Evolutionary conservation across 1,140 invertebrate genomes (phyloP), one percentile per base, ranked within the genome.

Genomic region (Drosophila suzukii): DNA sequence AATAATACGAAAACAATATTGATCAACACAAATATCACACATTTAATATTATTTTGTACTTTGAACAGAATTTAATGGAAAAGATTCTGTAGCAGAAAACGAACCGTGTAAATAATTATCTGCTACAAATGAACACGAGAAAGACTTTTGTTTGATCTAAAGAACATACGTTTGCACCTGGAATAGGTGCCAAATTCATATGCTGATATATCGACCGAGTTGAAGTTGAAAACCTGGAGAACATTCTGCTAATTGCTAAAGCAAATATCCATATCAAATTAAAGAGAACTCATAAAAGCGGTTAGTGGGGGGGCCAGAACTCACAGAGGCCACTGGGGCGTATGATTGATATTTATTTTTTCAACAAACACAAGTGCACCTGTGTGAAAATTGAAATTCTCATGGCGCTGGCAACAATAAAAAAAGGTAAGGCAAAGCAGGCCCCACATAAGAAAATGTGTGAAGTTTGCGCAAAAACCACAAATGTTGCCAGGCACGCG

Each of bases 301-400:
- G 56, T 36, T 54, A 59, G 15, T 53, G 46, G 71, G 34, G 34
- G 65, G 65, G 30, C 15, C 39, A 39, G 38, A 68, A 49, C 56
- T 50, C 76, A 58, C 44, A 63, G 34, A 54, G 61, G 49, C 70
- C 74, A 78, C 62, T 88, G 78, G 71, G 75, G 79, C 84, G 84
- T 88, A 88, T 88, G 83, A 88, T 88, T 88, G 83, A 88, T 88
- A 88, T 88, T 88, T 88, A 88, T 88, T 88, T 83, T 86, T 88
- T 82, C 75, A 70, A 79, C 83, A 88, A 88, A 86, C 79, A 88
- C 75, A 88, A 79, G 78, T 59, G 49, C 83, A 88, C 83, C 83
- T 88, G 83, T 83, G 82, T 70, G 81, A 83, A 83, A 88, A 83
- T 86, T 86, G 75, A 86, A 86, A 86, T 86, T 86, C 82, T 86